phyloP scores from a whole-genome alignment of 2,888 invertebrate species.

The Mycogona germanica region DNA sequence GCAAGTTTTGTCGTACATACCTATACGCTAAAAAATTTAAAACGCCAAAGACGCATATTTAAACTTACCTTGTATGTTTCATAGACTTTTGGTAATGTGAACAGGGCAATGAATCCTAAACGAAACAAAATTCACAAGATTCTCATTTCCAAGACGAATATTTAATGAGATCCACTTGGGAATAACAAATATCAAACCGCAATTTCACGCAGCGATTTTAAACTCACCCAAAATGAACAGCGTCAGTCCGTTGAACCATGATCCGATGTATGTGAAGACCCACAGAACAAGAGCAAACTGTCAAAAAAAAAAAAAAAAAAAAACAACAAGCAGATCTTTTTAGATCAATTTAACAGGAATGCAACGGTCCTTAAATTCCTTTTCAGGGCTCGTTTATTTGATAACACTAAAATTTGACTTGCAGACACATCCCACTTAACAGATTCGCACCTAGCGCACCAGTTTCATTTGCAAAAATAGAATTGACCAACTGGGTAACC shows the following conservation, averaged over 20 bases:
- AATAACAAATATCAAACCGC: too few species aligned
- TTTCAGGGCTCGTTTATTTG: too few species aligned
- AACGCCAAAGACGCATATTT: background rate
- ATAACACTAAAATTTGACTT: too few species aligned
- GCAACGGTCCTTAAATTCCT: background rate
- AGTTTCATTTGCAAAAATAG: too few species aligned
- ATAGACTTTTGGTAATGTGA: slow-evolving; percentile 84
- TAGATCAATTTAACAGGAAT: background rate
- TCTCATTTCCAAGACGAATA: too few species aligned
- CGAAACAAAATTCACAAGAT: background rate
- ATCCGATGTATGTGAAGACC: slow-evolving; percentile 94
- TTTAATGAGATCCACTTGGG: background rate
- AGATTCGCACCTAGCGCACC: too few species aligned
- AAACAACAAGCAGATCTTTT: background rate
- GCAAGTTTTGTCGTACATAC: too few species aligned
- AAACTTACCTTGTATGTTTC: slow-evolving; percentile 34
- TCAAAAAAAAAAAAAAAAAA: slow-evolving; percentile 31
- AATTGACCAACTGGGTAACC: too few species aligned
- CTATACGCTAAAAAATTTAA: background rate
- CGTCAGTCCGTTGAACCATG: slow-evolving; percentile 99
- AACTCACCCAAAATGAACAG: slow-evolving; percentile 81
- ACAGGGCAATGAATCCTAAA: slow-evolving; percentile 77
- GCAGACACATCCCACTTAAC: too few species aligned
- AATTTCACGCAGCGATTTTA: background rate
- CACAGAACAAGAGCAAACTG: slow-evolving; percentile 92